phyloP scores from a whole-genome alignment of 2,113 vertebrate species.

The Piaya cayana region DNA sequence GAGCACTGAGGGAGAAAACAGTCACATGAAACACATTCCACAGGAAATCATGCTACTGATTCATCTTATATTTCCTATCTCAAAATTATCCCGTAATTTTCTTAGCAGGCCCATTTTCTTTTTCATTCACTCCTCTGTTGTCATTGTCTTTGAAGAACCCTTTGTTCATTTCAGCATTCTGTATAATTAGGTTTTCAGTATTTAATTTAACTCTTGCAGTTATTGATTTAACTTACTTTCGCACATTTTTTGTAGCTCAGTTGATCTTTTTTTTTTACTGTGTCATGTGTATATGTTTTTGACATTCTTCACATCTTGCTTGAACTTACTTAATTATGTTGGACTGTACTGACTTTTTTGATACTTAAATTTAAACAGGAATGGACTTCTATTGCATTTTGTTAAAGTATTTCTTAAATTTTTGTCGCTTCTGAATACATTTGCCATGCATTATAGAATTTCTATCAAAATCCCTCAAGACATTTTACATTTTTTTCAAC shows the following conservation, averaged over 20 bases:
- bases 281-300: neutral
- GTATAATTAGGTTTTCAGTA: neutral
- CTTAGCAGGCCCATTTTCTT: neutral
- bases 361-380: slow-evolving; percentile 35
- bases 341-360: neutral
- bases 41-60: neutral
- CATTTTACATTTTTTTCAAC: neutral
- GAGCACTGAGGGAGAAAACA: neutral
- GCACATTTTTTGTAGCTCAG: neutral
- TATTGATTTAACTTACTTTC: neutral
- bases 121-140: neutral
- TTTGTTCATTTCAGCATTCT: neutral
- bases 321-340: slow-evolving; percentile 25
- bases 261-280: neutral
- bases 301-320: neutral
- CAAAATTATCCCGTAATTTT: neutral
- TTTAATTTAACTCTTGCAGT: neutral
- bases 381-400: slow-evolving; percentile 21
- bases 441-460: slow-evolving; percentile 6
- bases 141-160: neutral
- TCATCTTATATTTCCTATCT: neutral
- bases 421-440: neutral
- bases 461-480: slow-evolving; percentile 1
- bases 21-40: neutral
- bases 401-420: slow-evolving; percentile 46